These are phyloP conservation scores for Motacilla alba DNA, from an alignment of 2,113 vertebrate species.

Conservation along the genomic window DNA sequence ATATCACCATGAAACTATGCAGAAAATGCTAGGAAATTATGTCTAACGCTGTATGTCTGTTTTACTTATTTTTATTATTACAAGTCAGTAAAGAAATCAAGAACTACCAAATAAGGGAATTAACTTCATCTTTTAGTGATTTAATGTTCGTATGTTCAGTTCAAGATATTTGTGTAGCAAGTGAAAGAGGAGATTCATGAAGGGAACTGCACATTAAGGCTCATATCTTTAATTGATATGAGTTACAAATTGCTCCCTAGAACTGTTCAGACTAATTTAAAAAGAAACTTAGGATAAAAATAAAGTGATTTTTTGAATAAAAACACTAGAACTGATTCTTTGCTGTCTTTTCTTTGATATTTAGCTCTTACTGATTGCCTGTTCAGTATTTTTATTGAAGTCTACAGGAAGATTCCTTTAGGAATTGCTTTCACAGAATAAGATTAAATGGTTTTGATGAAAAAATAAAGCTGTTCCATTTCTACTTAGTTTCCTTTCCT, in stretches of 20 bases:
- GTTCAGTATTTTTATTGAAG: neutral
- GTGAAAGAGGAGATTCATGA: neutral
- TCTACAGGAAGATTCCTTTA: neutral
- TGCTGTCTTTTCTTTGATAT: neutral
- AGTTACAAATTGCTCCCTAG: neutral
- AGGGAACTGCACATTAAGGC: neutral
- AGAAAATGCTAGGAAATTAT: neutral
- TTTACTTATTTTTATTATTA: neutral
- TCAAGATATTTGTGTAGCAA: neutral
- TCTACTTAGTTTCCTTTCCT: neutral
- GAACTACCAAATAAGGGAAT: neutral
- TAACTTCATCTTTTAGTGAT: neutral
- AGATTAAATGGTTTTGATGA: neutral
- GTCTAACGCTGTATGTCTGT: neutral
- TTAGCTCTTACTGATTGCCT: neutral
- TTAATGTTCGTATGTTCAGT: neutral
- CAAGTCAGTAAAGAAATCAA: neutral
- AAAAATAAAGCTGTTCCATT: neutral
- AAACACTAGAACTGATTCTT: neutral
- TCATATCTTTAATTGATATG: neutral
- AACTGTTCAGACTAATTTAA: neutral
- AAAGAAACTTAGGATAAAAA: neutral
- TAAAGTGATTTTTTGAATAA: neutral
- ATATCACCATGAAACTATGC: neutral
- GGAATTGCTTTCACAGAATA: neutral